phyloP scores from a whole-genome alignment of 53 echinoderm and acorn worm species.

The Apostichopus leukothele region DNA sequence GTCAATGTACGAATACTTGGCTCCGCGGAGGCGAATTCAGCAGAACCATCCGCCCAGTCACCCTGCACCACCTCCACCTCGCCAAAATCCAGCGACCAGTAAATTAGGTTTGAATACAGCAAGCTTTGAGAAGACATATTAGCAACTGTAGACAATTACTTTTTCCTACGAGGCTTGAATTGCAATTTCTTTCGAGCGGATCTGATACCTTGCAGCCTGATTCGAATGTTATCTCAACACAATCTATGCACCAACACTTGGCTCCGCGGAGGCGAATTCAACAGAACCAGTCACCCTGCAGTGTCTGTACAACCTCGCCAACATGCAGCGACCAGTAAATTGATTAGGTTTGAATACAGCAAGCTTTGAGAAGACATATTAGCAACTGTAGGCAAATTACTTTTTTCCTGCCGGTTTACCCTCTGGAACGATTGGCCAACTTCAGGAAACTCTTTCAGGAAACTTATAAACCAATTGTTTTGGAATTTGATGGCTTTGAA shows the following conservation, averaged over 20 bases:
- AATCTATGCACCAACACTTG: constrained; percentile 96
- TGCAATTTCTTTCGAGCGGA: constrained; percentile 93
- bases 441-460: too few relatives aligned
- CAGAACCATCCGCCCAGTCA: constrained; percentile 50
- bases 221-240: constrained; percentile 78
- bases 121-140: too few relatives aligned
- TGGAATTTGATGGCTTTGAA: too few relatives aligned
- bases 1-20: constrained; percentile 97
- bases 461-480: too few relatives aligned
- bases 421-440: too few relatives aligned
- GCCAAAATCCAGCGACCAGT: constrained; percentile 20
- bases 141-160: too few relatives aligned
- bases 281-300: constrained; percentile 50
- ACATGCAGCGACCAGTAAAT: constrained; percentile 11
- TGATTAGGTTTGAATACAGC: constrained; percentile 10
- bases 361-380: constrained; percentile 29
- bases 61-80: constrained; percentile 16
- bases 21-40: constrained; percentile 72
- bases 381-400: too few relatives aligned
- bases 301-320: background rate
- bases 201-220: constrained; percentile 79
- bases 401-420: too few relatives aligned
- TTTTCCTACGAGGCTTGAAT: constrained; percentile 78
- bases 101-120: constrained; percentile 5
- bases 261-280: constrained; percentile 76